Evolutionary conservation across 2,797 vertebrate species (phyloP).

Genomic region (Sphenodon punctatus): DNA sequence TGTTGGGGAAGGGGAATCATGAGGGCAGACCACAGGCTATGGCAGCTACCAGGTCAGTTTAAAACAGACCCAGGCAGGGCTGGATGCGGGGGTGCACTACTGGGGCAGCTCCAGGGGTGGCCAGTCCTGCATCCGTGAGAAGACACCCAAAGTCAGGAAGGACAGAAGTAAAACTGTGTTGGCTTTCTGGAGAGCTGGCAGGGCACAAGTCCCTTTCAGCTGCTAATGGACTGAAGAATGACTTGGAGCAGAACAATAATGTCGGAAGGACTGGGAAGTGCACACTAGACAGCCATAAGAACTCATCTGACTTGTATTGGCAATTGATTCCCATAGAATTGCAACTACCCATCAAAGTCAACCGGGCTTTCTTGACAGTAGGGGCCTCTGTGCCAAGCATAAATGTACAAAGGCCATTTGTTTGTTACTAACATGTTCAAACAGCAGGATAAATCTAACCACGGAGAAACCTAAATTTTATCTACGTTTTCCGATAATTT

Average conservation of each 20-base stretch:
- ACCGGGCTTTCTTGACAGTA: conserved; percentile 42
- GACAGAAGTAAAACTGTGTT: conserved; percentile 47
- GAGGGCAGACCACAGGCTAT: no score
- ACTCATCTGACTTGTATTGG: conserved; percentile 57
- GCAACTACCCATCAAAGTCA: conserved; percentile 60
- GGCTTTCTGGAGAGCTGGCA: conserved; percentile 62
- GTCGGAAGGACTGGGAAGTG: conserved; percentile 58
- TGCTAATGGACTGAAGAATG: conserved; percentile 62
- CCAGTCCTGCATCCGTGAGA: no score
- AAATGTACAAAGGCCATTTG: conserved; percentile 48
- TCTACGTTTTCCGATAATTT: conserved; percentile 36
- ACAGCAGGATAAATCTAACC: conserved; percentile 38
- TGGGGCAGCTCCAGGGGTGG: no score
- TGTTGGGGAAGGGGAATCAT: no score
- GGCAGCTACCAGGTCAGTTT: no score
- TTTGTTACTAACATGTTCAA: conserved; percentile 54
- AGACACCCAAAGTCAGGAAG: no score
- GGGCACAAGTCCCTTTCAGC: conserved; percentile 56
- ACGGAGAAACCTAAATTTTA: not conserved
- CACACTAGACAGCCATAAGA: conserved; percentile 54
- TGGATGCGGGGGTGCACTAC: no score
- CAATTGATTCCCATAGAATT: conserved; percentile 62
- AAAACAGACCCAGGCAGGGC: no score
- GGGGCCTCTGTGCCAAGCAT: conserved; percentile 44
- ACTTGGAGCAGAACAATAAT: conserved; percentile 47